Evolutionary conservation across 1,140 invertebrate genomes (phyloP).

Genomic region (Physella acuta): DNA sequence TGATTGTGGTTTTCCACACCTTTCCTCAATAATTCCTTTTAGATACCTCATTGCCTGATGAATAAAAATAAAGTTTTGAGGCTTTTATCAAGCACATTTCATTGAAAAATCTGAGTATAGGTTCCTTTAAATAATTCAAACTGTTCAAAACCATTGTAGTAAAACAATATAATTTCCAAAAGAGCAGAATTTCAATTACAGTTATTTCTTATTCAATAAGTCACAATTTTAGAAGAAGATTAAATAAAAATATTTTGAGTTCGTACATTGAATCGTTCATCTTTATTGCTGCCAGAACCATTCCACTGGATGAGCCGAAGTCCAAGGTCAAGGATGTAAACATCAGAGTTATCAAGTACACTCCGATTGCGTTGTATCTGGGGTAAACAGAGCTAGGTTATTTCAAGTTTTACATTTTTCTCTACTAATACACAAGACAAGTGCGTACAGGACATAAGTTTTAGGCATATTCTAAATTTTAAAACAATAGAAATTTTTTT

Average conservation of each 20-base stretch:
- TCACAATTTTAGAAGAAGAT: no score
- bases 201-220: no score
- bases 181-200: no score
- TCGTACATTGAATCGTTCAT: constrained; percentile 54
- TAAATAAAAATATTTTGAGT: no score
- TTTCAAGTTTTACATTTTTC: not conserved
- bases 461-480: no score
- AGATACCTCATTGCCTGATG: constrained; percentile 7
- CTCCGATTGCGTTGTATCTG: not conserved
- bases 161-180: no score
- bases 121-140: not conserved
- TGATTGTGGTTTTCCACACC: constrained; percentile 34
- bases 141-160: no score
- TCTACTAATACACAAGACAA: no score
- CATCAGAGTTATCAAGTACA: constrained; percentile 64
- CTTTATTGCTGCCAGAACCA: constrained; percentile 52
- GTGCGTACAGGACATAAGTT: no score
- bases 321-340: constrained; percentile 85
- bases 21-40: constrained; percentile 25
- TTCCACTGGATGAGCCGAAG: constrained; percentile 76
- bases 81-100: not conserved
- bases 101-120: not conserved
- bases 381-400: not conserved
- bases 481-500: no score
- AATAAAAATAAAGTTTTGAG: not conserved